Evolutionary conservation across 2,797 vertebrate genomes (phyloP), one percentile per base, ranked within the genome.

Genomic region (Anas bahamensis): DNA sequence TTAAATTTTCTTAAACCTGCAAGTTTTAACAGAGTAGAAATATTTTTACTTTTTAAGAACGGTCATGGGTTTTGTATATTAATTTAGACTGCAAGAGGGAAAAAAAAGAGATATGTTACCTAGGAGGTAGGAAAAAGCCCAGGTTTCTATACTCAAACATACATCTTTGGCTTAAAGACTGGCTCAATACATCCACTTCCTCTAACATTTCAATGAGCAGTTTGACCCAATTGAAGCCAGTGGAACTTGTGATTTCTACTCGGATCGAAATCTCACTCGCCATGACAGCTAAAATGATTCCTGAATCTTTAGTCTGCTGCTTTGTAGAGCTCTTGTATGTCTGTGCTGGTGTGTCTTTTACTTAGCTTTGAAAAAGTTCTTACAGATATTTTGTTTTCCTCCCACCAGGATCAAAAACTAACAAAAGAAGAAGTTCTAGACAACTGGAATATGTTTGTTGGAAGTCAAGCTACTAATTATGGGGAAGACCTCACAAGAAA

Each of bases 381-480:
- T 52, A 95, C 56, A 71, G 28, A 88, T 4, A 23, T 83, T 84
- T 89, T 61, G 17, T 94, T 91, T 63, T 72, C 31, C 53, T 61
- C 31, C 42, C 19, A 22, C 35, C 93, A 99, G 99, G 99, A 99
- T 95, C 98, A 99, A 94, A 98, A 98, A 96, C 97, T 99, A 91
- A 99, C 98, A 3, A 99, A 99, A 98, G 98, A 99, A 35, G 99
- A 99, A 95, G 98, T 99, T 95, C 92, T 99, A n/a, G 98, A 99
- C 95, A 99, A 99, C 93, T 99, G 99, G 99, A 99, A 99, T 97
- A 99, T 99, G 99, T 99, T 99, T 15, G 99, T 99, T 44, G 99
- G 99, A 96, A 99, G 99, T 96, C 99, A 99, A 95, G 99, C 99
- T 92, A 99, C 99, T 90, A 99, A 99, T 97, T 99, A 99, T 0